A percentile compares a stretch with the other conserved stretches of the same genome.
phyloP scores from a whole-genome alignment of 2,888 invertebrate species.

The Incurvaria masculella region DNA sequence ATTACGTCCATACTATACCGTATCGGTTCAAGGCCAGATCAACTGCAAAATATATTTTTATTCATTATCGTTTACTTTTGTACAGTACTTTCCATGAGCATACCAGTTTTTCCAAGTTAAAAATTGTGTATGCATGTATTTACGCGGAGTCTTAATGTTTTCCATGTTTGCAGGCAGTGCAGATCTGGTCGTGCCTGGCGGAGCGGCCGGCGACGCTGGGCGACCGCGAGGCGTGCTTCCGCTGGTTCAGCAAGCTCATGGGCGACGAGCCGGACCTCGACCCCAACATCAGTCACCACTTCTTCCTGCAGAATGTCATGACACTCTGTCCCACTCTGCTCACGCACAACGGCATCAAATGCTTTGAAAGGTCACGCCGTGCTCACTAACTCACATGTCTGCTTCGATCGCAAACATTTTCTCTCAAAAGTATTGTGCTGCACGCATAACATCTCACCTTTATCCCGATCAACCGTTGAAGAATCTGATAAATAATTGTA shows the following conservation, averaged over 20 bases:
- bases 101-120: no score
- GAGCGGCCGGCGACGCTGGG: slow-evolving; percentile 89
- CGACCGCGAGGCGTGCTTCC: slow-evolving; percentile 95
- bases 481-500: no score
- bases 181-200: slow-evolving; percentile 95
- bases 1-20: no score
- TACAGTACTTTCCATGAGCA: no score
- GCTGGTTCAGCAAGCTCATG: slow-evolving; percentile 97
- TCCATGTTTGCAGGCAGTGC: slow-evolving; percentile 83
- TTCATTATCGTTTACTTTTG: no score
- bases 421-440: no score
- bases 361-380: slow-evolving; percentile 60
- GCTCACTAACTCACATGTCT: background rate
- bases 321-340: slow-evolving; percentile 87
- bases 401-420: background rate
- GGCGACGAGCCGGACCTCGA: slow-evolving; percentile 96
- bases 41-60: no score
- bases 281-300: slow-evolving; percentile 92
- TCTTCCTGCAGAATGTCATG: slow-evolving; percentile 93
- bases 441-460: no score
- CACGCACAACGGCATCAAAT: slow-evolving; percentile 95
- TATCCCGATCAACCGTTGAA: no score
- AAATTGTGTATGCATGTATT: no score
- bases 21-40: no score
- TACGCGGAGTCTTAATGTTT: no score